These are phyloP conservation scores for Chrysopilus asiliformis DNA, from an alignment of 2,888 invertebrate genomes.

Conservation along the genomic window DNA sequence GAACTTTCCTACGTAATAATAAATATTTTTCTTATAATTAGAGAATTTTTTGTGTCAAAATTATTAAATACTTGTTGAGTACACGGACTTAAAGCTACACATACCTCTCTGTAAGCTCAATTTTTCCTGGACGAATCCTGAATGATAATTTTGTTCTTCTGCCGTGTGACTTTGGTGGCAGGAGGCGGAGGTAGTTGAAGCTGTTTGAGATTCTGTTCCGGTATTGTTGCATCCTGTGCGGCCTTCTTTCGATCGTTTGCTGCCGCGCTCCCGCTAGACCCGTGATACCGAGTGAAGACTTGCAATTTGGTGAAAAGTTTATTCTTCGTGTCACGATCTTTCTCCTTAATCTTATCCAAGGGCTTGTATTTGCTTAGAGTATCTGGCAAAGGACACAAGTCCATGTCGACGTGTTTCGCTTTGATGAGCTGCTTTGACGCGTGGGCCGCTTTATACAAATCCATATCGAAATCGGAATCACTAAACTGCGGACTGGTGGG, in stretches of 20 bases:
- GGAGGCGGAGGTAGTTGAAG: constrained; percentile 49
- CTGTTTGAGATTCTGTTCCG: constrained; percentile 54
- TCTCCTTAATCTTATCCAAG: constrained; percentile 33
- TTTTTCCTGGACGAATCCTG: too few species aligned
- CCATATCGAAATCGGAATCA: constrained; percentile 23
- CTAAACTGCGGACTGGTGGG: constrained; percentile 14
- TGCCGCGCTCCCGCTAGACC: constrained; percentile 9
- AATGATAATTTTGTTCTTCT: constrained; percentile 72
- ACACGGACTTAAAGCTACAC: too few species aligned
- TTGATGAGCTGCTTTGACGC: constrained; percentile 19
- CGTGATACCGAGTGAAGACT: constrained; percentile 36
- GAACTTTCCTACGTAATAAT: too few species aligned
- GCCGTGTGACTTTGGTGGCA: constrained; percentile 66
- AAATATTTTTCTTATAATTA: too few species aligned
- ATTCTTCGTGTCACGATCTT: constrained; percentile 37
- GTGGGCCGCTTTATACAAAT: constrained; percentile 27
- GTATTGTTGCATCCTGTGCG: constrained; percentile 35
- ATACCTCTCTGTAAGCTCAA: too few species aligned
- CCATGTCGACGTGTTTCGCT: constrained; percentile 23
- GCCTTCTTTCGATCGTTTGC: constrained; percentile 11
- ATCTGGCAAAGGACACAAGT: constrained; percentile 25
- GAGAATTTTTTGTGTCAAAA: too few species aligned
- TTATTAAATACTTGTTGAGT: too few species aligned
- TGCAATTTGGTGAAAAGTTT: constrained; percentile 41
- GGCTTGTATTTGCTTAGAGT: constrained; percentile 27